Percentiles rank a stretch among this genome's conserved stretches.
phyloP scores from a whole-genome alignment of 2,888 invertebrate genomes.

The Pemphredon lugubris region DNA sequence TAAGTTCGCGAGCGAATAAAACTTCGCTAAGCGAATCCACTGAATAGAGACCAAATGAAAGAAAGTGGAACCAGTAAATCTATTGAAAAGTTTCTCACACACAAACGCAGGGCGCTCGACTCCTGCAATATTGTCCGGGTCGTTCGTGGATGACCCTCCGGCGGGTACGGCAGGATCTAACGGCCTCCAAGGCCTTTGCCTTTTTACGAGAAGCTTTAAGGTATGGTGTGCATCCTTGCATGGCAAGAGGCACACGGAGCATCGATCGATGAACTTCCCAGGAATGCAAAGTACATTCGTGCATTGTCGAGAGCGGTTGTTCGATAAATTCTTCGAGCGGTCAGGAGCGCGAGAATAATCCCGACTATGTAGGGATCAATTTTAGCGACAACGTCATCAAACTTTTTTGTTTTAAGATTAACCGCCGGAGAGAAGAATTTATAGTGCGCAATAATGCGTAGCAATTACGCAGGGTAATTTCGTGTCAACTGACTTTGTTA shows the following conservation, averaged over 20 bases:
- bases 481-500: too few species aligned
- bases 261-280: constrained; percentile 56
- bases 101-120: constrained; percentile 56
- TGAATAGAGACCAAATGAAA: constrained; percentile 70
- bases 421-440: too few species aligned
- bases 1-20: constrained; percentile 71
- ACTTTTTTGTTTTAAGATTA: too few species aligned
- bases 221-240: constrained; percentile 47
- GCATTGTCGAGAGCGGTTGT: constrained; percentile 51
- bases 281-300: constrained; percentile 56
- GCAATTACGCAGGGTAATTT: too few species aligned
- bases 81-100: constrained; percentile 71
- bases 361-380: neutral
- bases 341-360: constrained; percentile 17
- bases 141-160: constrained; percentile 62
- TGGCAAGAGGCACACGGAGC: constrained; percentile 35
- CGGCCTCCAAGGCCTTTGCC: constrained; percentile 46
- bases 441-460: too few species aligned
- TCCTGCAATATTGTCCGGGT: constrained; percentile 63
- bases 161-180: constrained; percentile 51
- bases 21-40: constrained; percentile 73
- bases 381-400: neutral
- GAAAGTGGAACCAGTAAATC: constrained; percentile 71
- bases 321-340: constrained; percentile 42
- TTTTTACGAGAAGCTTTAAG: constrained; percentile 41